These are phyloP conservation scores for Melinopterus prodromus DNA, from an alignment of 2,888 invertebrate genomes.

Conservation along the genomic window DNA sequence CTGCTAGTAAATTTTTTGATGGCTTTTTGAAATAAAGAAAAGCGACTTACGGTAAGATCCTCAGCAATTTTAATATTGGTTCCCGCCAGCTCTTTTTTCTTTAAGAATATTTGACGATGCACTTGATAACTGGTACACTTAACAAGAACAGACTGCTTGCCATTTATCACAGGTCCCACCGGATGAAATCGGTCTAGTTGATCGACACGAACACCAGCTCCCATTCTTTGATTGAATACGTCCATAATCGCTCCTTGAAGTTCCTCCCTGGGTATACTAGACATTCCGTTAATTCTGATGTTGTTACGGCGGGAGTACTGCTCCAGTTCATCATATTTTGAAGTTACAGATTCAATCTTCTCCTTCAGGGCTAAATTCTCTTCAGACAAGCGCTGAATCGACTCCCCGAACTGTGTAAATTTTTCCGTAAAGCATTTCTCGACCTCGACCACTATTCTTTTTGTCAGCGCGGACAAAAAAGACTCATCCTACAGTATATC, in stretches of 20 bases:
- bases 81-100: neutral
- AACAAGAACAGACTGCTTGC: neutral
- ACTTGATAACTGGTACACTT: neutral
- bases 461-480: conserved; percentile 4
- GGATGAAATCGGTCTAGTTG: neutral
- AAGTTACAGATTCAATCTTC: neutral
- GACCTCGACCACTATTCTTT: conserved; percentile 4
- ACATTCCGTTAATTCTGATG: neutral
- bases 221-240: neutral
- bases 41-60: conserved; percentile 4
- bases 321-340: neutral
- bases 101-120: neutral
- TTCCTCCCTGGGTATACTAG: neutral
- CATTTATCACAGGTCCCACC: neutral
- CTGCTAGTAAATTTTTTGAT: neutral
- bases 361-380: neutral
- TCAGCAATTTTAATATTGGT: neutral
- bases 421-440: neutral
- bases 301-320: conserved; percentile 4
- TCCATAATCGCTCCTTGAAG: neutral
- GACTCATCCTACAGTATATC: neutral
- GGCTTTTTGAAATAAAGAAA: conserved; percentile 4
- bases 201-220: conserved; percentile 4
- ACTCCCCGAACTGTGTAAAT: neutral
- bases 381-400: neutral